Evolutionary conservation across 2,113 vertebrate species (phyloP).

Genomic region (Toxotes chatareus): DNA sequence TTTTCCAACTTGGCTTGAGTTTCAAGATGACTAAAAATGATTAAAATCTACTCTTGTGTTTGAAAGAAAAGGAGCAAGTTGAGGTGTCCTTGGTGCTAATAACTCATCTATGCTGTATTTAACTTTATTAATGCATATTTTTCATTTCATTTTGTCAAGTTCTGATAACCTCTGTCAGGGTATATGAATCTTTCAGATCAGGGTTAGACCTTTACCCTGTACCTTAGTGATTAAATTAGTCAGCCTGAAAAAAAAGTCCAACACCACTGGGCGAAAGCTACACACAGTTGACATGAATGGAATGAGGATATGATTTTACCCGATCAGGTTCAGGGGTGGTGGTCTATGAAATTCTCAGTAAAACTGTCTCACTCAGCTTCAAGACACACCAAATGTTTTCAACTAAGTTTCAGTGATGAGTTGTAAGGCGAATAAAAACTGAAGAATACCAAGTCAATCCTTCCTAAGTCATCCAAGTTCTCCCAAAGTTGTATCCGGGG

Average conservation of each 20-base stretch:
- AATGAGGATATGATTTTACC: constrained; percentile 5
- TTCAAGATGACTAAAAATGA: neutral
- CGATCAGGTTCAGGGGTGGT: neutral
- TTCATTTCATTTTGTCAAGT: neutral
- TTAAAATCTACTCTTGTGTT: neutral
- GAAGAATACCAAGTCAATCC: constrained; percentile 22
- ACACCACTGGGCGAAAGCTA: constrained; percentile 1
- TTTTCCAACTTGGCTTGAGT: neutral
- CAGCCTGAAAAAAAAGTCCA: constrained; percentile 5
- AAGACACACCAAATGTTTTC: neutral
- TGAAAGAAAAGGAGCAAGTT: neutral
- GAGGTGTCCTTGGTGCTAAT: neutral
- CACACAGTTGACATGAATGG: constrained; percentile 3
- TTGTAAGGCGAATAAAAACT: constrained; percentile 22
- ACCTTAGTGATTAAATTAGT: constrained; percentile 5
- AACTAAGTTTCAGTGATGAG: neutral
- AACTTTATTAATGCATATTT: neutral
- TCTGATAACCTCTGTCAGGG: neutral
- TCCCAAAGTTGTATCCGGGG: constrained; percentile 17
- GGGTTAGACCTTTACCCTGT: neutral
- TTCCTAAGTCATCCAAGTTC: constrained; percentile 7
- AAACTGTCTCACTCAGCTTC: neutral
- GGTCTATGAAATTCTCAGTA: neutral
- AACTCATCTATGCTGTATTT: neutral
- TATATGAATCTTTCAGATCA: constrained; percentile 7